Evolutionary conservation across 2,888 invertebrate species (phyloP).

Genomic region (Tachina fera): DNA sequence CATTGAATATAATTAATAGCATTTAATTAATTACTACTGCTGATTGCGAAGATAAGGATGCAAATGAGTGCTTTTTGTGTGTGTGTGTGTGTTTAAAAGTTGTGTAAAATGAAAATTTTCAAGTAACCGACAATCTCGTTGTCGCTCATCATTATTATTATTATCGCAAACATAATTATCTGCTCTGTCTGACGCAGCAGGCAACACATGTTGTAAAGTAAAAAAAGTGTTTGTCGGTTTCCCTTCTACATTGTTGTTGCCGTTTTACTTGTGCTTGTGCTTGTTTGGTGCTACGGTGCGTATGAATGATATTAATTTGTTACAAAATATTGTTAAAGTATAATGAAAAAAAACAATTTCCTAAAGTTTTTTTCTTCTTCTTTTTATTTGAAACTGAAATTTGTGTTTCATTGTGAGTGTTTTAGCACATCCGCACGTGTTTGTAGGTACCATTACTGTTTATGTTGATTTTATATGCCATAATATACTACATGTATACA

Average conservation of each 20-base stretch:
- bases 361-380: neutral
- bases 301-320: conserved; percentile 68
- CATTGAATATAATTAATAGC: neutral
- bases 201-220: conserved; percentile 64
- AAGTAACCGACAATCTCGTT: conserved; percentile 23
- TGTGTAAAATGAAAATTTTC: conserved; percentile 26
- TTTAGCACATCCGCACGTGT: neutral
- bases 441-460: conserved; percentile 9
- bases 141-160: conserved; percentile 14
- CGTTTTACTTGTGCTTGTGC: conserved; percentile 7
- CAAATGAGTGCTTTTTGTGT: neutral
- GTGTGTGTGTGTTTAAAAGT: conserved; percentile 21
- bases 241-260: conserved; percentile 14
- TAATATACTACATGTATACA: neutral
- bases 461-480: conserved; percentile 28
- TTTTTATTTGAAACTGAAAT: neutral
- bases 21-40: conserved; percentile 11
- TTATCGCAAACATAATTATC: conserved; percentile 41
- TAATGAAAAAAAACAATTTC: neutral
- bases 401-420: conserved; percentile 14
- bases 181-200: conserved; percentile 1
- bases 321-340: conserved; percentile 7
- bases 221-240: conserved; percentile 43
- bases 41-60: neutral
- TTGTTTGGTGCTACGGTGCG: conserved; percentile 63